Base-by-base conservation (phyloP, 2,797 vertebrate genomes). In the Nyctalus aviator region DNA sequence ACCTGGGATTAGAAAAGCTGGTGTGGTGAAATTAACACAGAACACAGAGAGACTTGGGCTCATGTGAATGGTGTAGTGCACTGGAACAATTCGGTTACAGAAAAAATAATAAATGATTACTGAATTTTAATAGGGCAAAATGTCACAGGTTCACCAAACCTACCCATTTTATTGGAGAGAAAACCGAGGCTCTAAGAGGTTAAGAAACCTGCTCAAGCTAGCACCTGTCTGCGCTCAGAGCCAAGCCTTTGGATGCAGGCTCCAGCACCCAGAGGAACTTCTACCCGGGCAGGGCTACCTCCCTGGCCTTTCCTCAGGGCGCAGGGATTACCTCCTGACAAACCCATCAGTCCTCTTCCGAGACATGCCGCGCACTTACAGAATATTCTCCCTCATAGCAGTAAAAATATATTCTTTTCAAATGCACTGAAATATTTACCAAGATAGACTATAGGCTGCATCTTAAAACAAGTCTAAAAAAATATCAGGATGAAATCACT, bases 91-190 rank as follows among this genome's bases (percentile, higher is more conserved):
- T 9, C 7, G 13, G 27, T 86, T 82, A 91, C 4, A 41, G 77
- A 69, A 87, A 84, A 84, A 57, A 44, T 46, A 83, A 46, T 13
- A 71, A 93, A 71, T 10, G 81, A 46, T 66, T 50, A 79, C 25
- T 91, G 78, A 90, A 57, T 35, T 64, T 86, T 84, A 79, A 41
- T 37, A 91, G 11, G 7, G 20, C 4, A 84, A 44, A 82, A 68
- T 73, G 27, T 75, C 57, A 88, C 59, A 13, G 64, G 69, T 9
- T 95, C 76, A 86, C 35, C 59, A 83, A 94, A 92, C 71, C 30
- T n/a, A 93, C 41, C 44, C 15, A 82, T 37, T 75, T 68, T 69
- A 68, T 6, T 68, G 18, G 27, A 94, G 48, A 89, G 68, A 89
- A 95, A 88, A 89, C 21, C 1, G 15, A 91, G n/a, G 35, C 27